Evolutionary conservation across 92 coral and sea anemone species (phyloP).

Genomic region (Parazoanthus swiftii): DNA sequence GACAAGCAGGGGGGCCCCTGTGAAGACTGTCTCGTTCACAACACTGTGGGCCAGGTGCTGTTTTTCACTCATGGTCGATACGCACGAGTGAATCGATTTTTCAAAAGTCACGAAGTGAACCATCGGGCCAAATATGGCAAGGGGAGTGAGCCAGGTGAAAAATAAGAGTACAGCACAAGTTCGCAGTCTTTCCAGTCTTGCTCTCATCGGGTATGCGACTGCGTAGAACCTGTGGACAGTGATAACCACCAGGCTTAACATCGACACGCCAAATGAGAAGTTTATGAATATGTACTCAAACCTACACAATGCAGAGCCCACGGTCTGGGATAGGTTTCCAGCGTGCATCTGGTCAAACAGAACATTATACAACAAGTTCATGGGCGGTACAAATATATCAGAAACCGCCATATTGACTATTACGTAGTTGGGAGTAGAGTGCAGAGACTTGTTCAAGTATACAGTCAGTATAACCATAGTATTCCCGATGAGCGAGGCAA

Average conservation of each 20-base stretch:
- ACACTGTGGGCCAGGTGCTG: conserved; percentile 22
- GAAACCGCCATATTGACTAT: conserved; percentile 39
- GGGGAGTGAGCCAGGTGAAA: conserved; percentile 14
- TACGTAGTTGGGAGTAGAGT: conserved; percentile 34
- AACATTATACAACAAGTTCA: conserved; percentile 16
- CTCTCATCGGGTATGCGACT: conserved; percentile 30
- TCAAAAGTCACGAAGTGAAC: conserved; percentile 25
- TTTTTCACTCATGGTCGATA: conserved; percentile 11
- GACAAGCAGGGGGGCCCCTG: conserved; percentile 4
- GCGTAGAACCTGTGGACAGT: conserved; percentile 35
- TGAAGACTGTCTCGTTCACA: conserved; percentile 20
- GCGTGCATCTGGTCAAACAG: conserved; percentile 25
- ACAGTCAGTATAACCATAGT: conserved; percentile 27
- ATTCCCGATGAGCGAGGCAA: conserved; percentile 37
- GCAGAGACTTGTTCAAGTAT: conserved; percentile 30
- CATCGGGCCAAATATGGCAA: conserved; percentile 27
- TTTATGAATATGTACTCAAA: conserved; percentile 30
- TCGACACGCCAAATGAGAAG: conserved; percentile 38
- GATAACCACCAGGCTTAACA: conserved; percentile 30
- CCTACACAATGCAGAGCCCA: conserved; percentile 33
- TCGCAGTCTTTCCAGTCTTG: conserved; percentile 7
- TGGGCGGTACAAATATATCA: conserved; percentile 18
- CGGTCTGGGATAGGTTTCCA: conserved; percentile 1
- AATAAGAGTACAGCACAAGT: background rate
- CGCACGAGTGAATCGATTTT: conserved; percentile 1